These are phyloP conservation scores for Caloenas nicobarica DNA, from an alignment of 2,113 vertebrate genomes.

Conservation along the genomic window DNA sequence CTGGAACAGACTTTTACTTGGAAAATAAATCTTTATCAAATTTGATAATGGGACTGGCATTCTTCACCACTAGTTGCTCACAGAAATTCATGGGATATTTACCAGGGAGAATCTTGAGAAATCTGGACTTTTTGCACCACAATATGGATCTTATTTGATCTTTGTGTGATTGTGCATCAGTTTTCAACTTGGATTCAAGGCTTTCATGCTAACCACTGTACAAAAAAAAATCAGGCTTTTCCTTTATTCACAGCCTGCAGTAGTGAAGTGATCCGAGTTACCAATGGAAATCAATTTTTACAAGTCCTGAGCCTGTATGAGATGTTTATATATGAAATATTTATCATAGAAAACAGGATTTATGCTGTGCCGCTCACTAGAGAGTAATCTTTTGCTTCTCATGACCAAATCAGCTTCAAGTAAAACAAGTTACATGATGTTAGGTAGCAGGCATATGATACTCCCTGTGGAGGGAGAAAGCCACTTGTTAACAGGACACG, in stretches of 20 bases:
- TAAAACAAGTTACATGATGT: constrained; percentile 40
- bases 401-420: constrained; percentile 26
- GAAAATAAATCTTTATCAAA: not conserved
- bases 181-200: not conserved
- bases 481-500: constrained; percentile 6
- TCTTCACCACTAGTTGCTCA: not conserved
- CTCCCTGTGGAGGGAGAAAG: not conserved
- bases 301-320: not conserved
- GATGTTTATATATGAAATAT: constrained; percentile 20
- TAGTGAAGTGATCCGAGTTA: not conserved
- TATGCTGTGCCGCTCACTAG: not conserved
- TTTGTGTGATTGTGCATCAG: not conserved
- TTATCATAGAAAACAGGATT: constrained; percentile 7
- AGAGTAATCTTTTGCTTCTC: constrained; percentile 7
- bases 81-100: not conserved
- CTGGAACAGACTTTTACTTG: not conserved
- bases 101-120: not conserved
- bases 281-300: constrained; percentile 25
- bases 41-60: not conserved
- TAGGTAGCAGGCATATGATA: not conserved
- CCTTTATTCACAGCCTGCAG: not conserved
- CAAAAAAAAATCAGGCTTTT: not conserved
- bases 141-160: not conserved
- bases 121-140: not conserved
- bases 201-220: not conserved